phyloP scores from a whole-genome alignment of 2,113 vertebrate species.

The Theropithecus gelada region DNA sequence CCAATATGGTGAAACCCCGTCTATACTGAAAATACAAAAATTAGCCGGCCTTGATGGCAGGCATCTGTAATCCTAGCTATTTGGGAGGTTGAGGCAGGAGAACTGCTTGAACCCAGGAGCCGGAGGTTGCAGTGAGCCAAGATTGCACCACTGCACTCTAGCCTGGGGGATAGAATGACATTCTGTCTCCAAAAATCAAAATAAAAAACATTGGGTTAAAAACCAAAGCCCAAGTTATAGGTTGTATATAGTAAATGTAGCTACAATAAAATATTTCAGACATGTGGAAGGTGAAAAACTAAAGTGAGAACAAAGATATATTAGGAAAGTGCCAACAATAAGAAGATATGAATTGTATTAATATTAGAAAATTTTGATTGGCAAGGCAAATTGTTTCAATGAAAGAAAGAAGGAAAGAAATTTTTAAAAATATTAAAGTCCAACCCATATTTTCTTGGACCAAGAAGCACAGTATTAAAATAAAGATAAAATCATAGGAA shows the following conservation, averaged over 20 bases:
- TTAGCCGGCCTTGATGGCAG: no score
- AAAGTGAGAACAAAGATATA: neutral
- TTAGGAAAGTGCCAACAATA: neutral
- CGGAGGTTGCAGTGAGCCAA: no score
- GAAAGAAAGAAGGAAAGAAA: neutral
- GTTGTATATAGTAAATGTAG: neutral
- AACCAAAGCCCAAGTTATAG: neutral
- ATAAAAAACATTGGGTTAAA: neutral
- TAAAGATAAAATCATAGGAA: neutral
- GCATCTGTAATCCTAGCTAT: no score
- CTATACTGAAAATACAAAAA: no score
- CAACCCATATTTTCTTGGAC: neutral
- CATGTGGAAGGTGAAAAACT: neutral
- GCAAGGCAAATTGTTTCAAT: neutral
- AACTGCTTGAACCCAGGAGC: no score
- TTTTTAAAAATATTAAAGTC: neutral
- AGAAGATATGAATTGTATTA: conserved; percentile 3
- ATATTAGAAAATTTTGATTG: neutral
- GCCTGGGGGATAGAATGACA: no score
- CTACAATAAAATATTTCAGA: conserved; percentile 28
- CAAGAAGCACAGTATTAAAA: neutral
- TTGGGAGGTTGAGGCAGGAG: no score
- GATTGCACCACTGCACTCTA: no score
- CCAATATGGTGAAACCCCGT: no score
- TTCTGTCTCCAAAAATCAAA: no score